Evolutionary conservation across 2,888 invertebrate genomes (phyloP), one percentile per base, ranked within the genome.

Genomic region (Stenoptilia bipunctidactyla): DNA sequence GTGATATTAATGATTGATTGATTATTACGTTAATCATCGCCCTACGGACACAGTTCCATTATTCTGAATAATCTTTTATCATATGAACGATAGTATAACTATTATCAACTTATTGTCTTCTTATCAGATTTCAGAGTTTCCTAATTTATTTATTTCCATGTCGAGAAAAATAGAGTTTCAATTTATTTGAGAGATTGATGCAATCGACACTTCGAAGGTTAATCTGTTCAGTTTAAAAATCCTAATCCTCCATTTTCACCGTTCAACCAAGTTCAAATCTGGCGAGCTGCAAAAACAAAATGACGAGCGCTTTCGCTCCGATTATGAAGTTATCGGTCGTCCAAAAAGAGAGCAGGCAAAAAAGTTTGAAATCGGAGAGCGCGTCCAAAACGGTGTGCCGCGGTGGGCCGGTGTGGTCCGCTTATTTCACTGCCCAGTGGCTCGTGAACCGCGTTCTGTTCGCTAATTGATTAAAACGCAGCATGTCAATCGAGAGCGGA

Each of bases 401-500:
- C 67, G 65, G 73, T 73, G 66, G 73, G 53, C 64, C 58, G 41
- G 48, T 53, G 61, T 61, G 67, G 63, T 58, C 63, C 61, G 71
- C 67, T 77, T 70, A 71, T 80, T 82, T 82, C 75, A 71, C 82
- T 75, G 79, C 52, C 66, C 82, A 80, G 36, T 79, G 82, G 63
- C 25, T 57, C 70, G 79, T 59, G 60, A 76, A 75, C 59, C 64
- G 61, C 63, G 61, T 59, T 65, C 66, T 64, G 66, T 58, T 58
- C 57, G 72, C 66, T 83, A 80, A 83, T 83, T 83, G 82, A 83
- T 82, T 83, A 80, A 80, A 82, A 79, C 77, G 76, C 82, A 77
- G 56, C 70, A 58, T 68, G 77, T 79, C 79, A 79, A 79, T 79
- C 66, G 61, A 51, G n/a, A n/a, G 40, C 45, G 46, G 56, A 55